Conservation (phyloP, 2,888 invertebrate genomes). For the Embidobia sp. region DNA sequence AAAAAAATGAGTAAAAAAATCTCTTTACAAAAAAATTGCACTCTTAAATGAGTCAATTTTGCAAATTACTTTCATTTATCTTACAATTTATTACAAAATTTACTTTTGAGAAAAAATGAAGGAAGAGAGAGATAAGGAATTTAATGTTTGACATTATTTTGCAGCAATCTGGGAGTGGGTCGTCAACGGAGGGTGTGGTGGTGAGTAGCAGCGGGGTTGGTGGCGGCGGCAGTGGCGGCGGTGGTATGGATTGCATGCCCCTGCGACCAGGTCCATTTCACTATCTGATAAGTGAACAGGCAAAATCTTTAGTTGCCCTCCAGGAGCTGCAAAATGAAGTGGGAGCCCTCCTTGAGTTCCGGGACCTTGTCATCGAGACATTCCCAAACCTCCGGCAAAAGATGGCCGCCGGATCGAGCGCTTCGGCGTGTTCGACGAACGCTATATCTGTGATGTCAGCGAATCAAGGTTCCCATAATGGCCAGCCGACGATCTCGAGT, state of each 20-base stretch:
- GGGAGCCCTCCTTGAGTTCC: conserved; percentile 94
- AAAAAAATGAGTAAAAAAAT: no score
- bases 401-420: conserved; percentile 87
- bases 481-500: conserved; percentile 78
- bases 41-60: no score
- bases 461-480: conserved; percentile 74
- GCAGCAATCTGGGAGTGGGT: conserved; percentile 77
- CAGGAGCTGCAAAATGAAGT: conserved; percentile 97
- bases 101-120: no score
- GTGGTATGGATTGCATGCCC: conserved; percentile 93
- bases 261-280: conserved; percentile 88
- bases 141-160: no score
- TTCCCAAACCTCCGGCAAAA: conserved; percentile 95
- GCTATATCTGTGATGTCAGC: no score
- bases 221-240: conserved; percentile 63
- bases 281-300: conserved; percentile 93
- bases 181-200: conserved; percentile 71
- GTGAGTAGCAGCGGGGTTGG: conserved; percentile 52
- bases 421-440: conserved; percentile 77
- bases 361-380: conserved; percentile 96
- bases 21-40: no score
- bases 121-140: no score
- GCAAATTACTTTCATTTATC: no score
- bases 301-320: conserved; percentile 92
- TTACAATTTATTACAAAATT: no score